Base-by-base conservation (phyloP, 2,888 invertebrate genomes). In the Pachycephus smyrnensis region DNA sequence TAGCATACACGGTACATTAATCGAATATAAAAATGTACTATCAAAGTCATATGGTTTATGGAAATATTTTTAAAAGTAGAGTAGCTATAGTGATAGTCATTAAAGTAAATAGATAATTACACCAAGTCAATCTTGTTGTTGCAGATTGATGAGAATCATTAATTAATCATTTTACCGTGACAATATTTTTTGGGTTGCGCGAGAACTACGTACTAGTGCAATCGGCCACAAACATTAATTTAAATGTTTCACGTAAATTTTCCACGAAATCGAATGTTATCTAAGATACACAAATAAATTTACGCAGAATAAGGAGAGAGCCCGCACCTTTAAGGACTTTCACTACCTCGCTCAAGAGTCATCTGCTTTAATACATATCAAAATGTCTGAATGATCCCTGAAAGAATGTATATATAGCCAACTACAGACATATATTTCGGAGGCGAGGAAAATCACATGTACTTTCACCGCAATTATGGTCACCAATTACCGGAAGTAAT, bases 401-500 rank as follows among this genome's bases (percentile, higher is more conserved):
- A 1, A 55, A 55, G 2, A 55, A 55, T 1, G 23, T 55, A 55
- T 9, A 55, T 9, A 55, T 6, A 55, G 9, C 55, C 23, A 33
- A 76, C 73, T 35, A 73, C 68, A 75, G 79, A 75, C 75, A 76
- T 75, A 82, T 79, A 81, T 81, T 23, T 83, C 82, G 83, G 80
- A 83, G 77, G 80, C 76, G 82, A 83, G 79, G 82, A 87, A 86
- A 87, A 86, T 87, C 81, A 81, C 79, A 85, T 84, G 84, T 84
- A 89, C 89, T 90, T 90, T 90, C 90, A 86, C 90, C 86, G 78
- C 83, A 86, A 87, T 89, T 85, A 87, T 82, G 81, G 75, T 81
- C 82, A 80, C 80, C 79, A 78, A 84, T 81, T 85, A 83, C 81
- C 83, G 85, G 82, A 85, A 86, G 82, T 78, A 75, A 84, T 83